A percentile compares a stretch with the other conserved stretches of the same genome.
phyloP scores from a whole-genome alignment of 2,888 invertebrate species.

The Phyto melanocephala region DNA sequence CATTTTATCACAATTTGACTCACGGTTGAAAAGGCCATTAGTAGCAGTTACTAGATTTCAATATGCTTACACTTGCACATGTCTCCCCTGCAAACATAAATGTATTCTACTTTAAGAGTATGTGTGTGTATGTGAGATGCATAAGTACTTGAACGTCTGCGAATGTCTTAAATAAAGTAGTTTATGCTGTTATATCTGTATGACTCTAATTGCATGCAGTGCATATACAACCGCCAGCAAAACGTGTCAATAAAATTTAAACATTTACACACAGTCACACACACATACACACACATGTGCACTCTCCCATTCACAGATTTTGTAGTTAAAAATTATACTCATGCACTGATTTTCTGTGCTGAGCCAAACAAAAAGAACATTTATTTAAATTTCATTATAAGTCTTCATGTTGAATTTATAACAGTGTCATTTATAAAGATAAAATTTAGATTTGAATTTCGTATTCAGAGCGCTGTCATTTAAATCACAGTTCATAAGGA shows the following conservation, averaged over 20 bases:
- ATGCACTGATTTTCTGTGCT: neutral
- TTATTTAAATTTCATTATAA: conserved; percentile 35
- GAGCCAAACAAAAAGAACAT: conserved; percentile 12
- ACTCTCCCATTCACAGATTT: neutral
- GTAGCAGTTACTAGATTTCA: conserved; percentile 41
- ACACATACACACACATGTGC: neutral
- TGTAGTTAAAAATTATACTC: neutral
- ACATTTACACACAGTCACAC: neutral
- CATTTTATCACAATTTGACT: conserved; percentile 59
- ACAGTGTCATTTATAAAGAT: neutral
- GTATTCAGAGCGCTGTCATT: neutral
- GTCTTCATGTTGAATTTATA: conserved; percentile 7
- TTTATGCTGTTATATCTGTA: conserved; percentile 15
- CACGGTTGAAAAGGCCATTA: conserved; percentile 56
- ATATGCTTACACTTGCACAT: neutral
- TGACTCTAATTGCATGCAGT: conserved; percentile 39
- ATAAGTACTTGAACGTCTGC: conserved; percentile 35
- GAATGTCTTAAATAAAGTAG: conserved; percentile 51
- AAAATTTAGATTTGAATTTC: conserved; percentile 6
- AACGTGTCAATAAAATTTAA: conserved; percentile 47
- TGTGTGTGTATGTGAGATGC: neutral
- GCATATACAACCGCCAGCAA: conserved; percentile 1
- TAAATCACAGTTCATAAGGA: neutral
- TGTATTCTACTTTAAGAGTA: neutral
- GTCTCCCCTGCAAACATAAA: neutral